Evolutionary conservation across 1,140 invertebrate species (phyloP).

Genomic region (Colletes latitarsis): DNA sequence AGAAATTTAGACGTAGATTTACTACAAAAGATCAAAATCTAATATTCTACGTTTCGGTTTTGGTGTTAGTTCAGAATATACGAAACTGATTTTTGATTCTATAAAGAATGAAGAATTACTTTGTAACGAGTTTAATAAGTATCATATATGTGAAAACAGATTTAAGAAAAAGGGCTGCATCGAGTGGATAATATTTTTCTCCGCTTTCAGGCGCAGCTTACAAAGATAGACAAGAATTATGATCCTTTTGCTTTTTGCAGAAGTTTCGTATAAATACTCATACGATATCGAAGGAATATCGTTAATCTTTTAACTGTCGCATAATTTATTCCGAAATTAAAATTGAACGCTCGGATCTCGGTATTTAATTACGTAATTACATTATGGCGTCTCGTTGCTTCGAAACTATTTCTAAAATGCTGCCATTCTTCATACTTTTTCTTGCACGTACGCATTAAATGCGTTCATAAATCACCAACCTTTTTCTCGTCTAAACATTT

Average conservation of each 20-base stretch:
- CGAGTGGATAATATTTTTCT: neutral
- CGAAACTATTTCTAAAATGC: neutral
- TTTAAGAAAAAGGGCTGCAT: neutral
- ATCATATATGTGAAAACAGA: neutral
- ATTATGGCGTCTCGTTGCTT: neutral
- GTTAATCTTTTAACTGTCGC: neutral
- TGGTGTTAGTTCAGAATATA: too few species aligned
- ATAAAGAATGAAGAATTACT: neutral
- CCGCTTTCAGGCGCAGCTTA: neutral
- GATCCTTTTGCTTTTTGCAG: neutral
- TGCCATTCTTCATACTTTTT: neutral
- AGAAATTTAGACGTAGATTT: too few species aligned
- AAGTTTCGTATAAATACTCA: neutral
- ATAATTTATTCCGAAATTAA: neutral
- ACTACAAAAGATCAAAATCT: too few species aligned
- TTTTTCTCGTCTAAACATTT: constrained; percentile 15
- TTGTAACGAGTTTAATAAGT: neutral
- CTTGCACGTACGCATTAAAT: neutral
- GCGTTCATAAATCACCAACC: constrained; percentile 19
- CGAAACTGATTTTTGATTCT: too few species aligned
- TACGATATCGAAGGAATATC: neutral
- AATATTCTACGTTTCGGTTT: too few species aligned
- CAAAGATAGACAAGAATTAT: neutral
- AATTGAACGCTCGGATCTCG: neutral
- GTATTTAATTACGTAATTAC: neutral